These are phyloP conservation scores for Pheosia gnoma DNA, from an alignment of 2,888 invertebrate species.

Conservation along the genomic window DNA sequence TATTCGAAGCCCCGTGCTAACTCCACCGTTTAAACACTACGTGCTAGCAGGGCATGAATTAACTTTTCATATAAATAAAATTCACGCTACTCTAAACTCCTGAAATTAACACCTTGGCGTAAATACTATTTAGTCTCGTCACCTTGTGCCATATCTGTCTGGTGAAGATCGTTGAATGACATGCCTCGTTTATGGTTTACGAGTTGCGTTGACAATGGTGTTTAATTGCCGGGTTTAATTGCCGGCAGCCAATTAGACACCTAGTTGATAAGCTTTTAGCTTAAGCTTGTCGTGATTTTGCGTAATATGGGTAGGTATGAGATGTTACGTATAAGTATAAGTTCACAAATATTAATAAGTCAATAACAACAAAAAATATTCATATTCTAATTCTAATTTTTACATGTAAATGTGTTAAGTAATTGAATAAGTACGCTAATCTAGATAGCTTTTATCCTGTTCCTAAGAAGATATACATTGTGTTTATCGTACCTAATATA, in stretches of 20 bases:
- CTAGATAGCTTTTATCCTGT: too few species aligned
- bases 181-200: constrained; percentile 53
- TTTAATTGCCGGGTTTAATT: constrained; percentile 55
- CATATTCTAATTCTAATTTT: too few species aligned
- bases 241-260: constrained; percentile 52
- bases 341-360: too few species aligned
- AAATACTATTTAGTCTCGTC: constrained; percentile 79
- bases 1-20: constrained; percentile 80
- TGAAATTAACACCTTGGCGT: constrained; percentile 83
- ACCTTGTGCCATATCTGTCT: constrained; percentile 67
- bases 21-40: constrained; percentile 81
- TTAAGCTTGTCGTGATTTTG: constrained; percentile 22
- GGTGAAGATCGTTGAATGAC: constrained; percentile 43
- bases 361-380: too few species aligned
- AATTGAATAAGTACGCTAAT: too few species aligned
- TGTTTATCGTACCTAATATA: too few species aligned
- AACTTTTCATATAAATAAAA: constrained; percentile 85
- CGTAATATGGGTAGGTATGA: too few species aligned
- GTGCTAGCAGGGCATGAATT: constrained; percentile 80
- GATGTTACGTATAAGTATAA: too few species aligned
- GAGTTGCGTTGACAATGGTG: constrained; percentile 43
- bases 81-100: constrained; percentile 83
- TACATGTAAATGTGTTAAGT: too few species aligned
- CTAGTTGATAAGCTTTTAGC: constrained; percentile 46
- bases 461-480: too few species aligned